A percentile compares a stretch with the other conserved stretches of the same genome.
These are phyloP conservation scores for Lepidurus packardi DNA, from an alignment of 1,140 invertebrate species.

Conservation along the genomic window DNA sequence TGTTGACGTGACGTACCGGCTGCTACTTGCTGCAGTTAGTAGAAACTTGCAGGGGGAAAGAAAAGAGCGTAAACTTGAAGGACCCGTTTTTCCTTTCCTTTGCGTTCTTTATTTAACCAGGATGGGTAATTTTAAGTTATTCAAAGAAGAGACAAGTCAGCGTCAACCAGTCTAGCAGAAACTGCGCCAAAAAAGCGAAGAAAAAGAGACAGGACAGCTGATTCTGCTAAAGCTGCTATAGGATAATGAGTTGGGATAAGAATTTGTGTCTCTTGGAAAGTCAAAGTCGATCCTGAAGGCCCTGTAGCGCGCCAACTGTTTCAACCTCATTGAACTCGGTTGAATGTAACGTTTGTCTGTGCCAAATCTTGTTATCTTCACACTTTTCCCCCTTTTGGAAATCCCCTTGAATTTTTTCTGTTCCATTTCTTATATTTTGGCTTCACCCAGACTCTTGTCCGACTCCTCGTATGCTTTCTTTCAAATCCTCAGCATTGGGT, in stretches of 20 bases:
- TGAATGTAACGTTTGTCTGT: constrained; percentile 12
- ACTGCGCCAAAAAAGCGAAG: too few species aligned
- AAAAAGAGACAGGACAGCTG: background rate
- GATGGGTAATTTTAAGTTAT: too few species aligned
- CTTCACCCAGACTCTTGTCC: background rate
- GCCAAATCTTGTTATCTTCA: constrained; percentile 14
- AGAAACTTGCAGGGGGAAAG: background rate
- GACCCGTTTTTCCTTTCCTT: too few species aligned
- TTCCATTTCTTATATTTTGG: background rate
- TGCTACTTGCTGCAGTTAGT: background rate
- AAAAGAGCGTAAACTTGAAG: too few species aligned
- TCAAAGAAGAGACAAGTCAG: too few species aligned
- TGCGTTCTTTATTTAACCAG: too few species aligned
- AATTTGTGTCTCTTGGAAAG: background rate
- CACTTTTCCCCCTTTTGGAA: background rate
- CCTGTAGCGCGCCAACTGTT: constrained; percentile 10
- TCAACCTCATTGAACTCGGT: constrained; percentile 15
- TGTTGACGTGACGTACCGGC: background rate
- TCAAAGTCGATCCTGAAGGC: background rate
- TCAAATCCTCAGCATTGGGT: background rate
- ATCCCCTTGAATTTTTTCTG: constrained; percentile 2
- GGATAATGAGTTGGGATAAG: background rate
- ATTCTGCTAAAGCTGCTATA: background rate
- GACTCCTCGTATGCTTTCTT: background rate
- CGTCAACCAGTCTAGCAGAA: too few species aligned